phyloP scores from a whole-genome alignment of 1,140 invertebrate genomes.

The Mylabris phalerata region DNA sequence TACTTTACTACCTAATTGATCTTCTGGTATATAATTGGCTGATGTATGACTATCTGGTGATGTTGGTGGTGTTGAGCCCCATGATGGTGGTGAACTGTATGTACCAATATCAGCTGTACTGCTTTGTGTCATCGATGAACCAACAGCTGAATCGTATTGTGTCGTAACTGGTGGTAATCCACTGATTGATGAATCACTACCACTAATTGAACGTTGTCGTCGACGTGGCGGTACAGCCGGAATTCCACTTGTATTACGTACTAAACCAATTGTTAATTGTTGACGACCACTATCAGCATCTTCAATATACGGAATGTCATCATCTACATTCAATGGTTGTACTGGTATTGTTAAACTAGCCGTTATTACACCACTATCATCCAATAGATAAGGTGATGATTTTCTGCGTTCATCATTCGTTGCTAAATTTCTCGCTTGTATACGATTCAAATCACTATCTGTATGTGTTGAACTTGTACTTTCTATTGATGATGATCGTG shows the following conservation, averaged over 20 bases:
- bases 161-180: constrained; percentile 41
- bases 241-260: constrained; percentile 7
- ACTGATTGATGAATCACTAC: constrained; percentile 44
- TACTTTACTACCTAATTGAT: constrained; percentile 22
- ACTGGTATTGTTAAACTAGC: constrained; percentile 71
- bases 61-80: constrained; percentile 53
- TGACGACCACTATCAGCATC: constrained; percentile 43
- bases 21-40: constrained; percentile 51
- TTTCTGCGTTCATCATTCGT: constrained; percentile 43
- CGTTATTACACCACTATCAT: constrained; percentile 62
- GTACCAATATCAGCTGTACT: constrained; percentile 40
- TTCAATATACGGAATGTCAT: constrained; percentile 69
- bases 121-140: constrained; percentile 50
- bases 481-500: constrained; percentile 38
- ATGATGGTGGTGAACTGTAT: constrained; percentile 52
- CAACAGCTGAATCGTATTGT: constrained; percentile 52
- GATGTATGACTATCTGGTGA: constrained; percentile 49
- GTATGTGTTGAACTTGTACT: constrained; percentile 41
- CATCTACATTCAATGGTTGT: constrained; percentile 49
- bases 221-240: constrained; percentile 30
- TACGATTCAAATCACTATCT: constrained; percentile 46
- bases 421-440: constrained; percentile 1
- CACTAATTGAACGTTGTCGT: constrained; percentile 42
- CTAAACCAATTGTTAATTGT: constrained; percentile 35
- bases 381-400: constrained; percentile 45